A percentile compares a stretch with the other conserved stretches of the same genome.
Evolutionary conservation across 2,113 vertebrate species (phyloP).

Genomic region (Narcine bancroftii): DNA sequence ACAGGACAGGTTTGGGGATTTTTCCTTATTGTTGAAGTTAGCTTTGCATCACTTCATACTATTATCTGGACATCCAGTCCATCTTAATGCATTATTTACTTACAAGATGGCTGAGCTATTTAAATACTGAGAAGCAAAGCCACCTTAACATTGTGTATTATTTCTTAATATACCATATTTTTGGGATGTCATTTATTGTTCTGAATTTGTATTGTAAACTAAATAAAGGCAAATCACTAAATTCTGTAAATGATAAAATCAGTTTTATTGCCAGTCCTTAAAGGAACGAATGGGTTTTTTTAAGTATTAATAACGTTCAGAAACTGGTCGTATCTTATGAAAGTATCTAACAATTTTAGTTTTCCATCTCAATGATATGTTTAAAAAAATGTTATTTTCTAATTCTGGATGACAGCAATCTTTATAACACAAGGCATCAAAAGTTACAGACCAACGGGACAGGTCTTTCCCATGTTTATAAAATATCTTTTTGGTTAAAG

Average conservation of each 20-base stretch:
- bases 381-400: background rate
- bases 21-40: no score
- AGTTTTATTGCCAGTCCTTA: background rate
- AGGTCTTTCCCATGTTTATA: background rate
- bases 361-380: conserved; percentile 11
- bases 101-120: no score
- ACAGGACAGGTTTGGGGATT: no score
- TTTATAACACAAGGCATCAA: background rate
- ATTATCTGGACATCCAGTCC: no score
- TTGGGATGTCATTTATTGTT: background rate
- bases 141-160: no score
- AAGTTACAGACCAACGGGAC: background rate
- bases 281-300: background rate
- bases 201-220: background rate
- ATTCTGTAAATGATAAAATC: background rate
- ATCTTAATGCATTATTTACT: no score
- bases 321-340: background rate
- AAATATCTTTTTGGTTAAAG: background rate
- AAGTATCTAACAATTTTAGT: background rate
- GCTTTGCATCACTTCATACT: no score
- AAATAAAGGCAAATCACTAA: background rate
- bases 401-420: background rate
- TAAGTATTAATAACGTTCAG: background rate
- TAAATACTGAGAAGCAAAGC: no score
- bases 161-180: no score